Evolutionary conservation across 2,113 vertebrate species (phyloP).

Genomic region (Nibea coibor): DNA sequence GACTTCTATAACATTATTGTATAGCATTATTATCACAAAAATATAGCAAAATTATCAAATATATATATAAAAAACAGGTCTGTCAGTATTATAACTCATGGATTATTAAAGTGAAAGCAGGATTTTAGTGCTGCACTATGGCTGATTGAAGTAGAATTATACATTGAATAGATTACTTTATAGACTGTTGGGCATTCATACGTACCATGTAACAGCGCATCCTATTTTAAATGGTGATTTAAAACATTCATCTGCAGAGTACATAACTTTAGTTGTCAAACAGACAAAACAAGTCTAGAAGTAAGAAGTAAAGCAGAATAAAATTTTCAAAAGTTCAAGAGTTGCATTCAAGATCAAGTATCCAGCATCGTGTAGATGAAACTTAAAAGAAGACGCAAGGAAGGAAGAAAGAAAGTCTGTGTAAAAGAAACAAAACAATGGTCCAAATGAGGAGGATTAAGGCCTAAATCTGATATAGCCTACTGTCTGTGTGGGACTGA

Average conservation of each 20-base stretch:
- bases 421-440: constrained; percentile 44
- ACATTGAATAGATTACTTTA: not conserved
- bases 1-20: not conserved
- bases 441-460: constrained; percentile 54
- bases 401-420: not conserved
- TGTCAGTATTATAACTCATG: not conserved
- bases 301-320: not conserved
- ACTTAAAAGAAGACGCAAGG: not conserved
- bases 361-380: not conserved
- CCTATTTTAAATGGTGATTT: not conserved
- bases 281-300: not conserved
- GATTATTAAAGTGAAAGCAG: not conserved
- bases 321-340: not conserved
- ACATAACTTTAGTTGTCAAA: not conserved
- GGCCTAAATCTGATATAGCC: constrained; percentile 55
- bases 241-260: not conserved
- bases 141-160: not conserved
- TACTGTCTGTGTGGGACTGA: constrained; percentile 68
- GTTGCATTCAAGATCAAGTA: not conserved
- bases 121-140: not conserved
- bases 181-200: not conserved
- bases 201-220: not conserved
- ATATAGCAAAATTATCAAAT: not conserved
- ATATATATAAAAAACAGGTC: not conserved
- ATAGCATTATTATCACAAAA: not conserved